Base-by-base conservation (phyloP, 2,888 invertebrate species). In the Fabriciana adippe region DNA sequence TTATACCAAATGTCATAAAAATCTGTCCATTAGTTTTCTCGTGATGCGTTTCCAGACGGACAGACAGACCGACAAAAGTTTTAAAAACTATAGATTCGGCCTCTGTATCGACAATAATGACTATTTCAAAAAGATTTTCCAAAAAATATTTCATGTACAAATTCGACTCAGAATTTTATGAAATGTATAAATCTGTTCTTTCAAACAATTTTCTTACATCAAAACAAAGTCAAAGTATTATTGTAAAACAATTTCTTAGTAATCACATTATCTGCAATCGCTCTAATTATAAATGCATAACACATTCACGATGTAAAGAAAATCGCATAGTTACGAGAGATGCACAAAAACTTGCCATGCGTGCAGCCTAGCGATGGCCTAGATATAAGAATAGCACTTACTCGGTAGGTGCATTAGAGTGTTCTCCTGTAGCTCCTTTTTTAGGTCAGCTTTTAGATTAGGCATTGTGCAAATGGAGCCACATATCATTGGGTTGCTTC, bases 361-460 rank as follows among this genome's bases (percentile, higher is more conserved):
- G 69, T 70, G 69, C 64, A 69, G 56, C 67, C 67, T 67, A 64
- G 61, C 70, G 66, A 65, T 66, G 75, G 62, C 72, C 74, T 74
- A 74, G 72, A 70, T 75, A 71, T 70, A 60, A 65, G 69, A 72
- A 72, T 69, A 69, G 66, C 69, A 57, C 68, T 63, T 68, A 56
- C 62, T 64, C 50, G 15, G 48, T 70, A 53, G 55, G 65, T 68
- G 70, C 68, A 67, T 64, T 45, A 56, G 55, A 15, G 48, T 59
- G 56, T 62, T 55, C 65, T 67, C 69, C 67, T 67, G 51, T 56
- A 21, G 57, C 57, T 57, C 59, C 64, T 67, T 67, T 57, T 71
- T 71, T 66, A 71, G 66, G 66, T 66, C 70, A 66, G 55, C 66
- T 68, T 71, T 69, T 70, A 67, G 67, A 64, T 67, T 67, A 70